Conservation (phyloP, 1,140 invertebrate genomes). For the Drosophila lacteicornis region DNA sequence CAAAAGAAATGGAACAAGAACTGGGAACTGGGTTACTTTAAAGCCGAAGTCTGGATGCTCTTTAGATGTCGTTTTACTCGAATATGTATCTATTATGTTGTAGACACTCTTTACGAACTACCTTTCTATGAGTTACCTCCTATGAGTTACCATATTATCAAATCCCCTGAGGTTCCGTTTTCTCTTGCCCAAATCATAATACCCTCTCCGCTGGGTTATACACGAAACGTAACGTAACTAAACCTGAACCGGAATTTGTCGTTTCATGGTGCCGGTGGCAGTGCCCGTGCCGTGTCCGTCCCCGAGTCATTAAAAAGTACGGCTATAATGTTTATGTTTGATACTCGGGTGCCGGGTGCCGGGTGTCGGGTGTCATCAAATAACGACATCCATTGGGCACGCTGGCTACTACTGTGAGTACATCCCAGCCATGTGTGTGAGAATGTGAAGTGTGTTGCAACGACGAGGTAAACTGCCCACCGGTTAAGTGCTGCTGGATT, state of each 20-base stretch:
- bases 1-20: constrained; percentile 2
- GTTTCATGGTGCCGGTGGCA: constrained; percentile 6
- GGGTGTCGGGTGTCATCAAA: constrained; percentile 40
- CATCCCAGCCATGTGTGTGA: background rate
- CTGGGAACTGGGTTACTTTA: background rate
- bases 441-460: constrained; percentile 25
- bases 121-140: too few species aligned
- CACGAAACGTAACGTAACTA: constrained; percentile 14
- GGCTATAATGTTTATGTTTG: constrained; percentile 34
- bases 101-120: too few species aligned
- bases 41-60: background rate
- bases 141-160: too few species aligned
- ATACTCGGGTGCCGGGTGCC: constrained; percentile 30
- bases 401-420: constrained; percentile 1
- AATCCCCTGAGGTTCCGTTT: background rate
- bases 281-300: too few species aligned
- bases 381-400: constrained; percentile 24
- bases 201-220: background rate
- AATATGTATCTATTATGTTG: too few species aligned
- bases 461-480: constrained; percentile 10
- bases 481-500: constrained; percentile 26
- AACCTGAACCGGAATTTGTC: constrained; percentile 23
- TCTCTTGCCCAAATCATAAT: constrained; percentile 16
- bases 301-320: constrained; percentile 36
- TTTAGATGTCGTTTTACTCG: too few species aligned